Evolutionary conservation across 2,113 vertebrate genomes (phyloP), one percentile per base, ranked within the genome.

Genomic region (Caloenas nicobarica): DNA sequence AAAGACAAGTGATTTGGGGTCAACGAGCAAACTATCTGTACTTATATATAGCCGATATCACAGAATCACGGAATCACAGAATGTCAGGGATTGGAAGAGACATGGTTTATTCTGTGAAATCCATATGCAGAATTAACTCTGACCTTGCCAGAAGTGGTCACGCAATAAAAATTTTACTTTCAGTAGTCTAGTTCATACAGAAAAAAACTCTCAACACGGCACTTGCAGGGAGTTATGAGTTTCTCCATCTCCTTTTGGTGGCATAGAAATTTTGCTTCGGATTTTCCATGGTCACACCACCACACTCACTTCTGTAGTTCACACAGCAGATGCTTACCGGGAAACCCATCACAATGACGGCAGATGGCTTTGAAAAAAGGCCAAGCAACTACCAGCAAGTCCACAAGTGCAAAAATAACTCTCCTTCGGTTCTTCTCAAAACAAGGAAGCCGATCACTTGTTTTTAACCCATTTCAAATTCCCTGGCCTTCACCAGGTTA

Each of bases 401-500:
- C 58, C 7, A 3, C 3, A 12, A 62, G 86, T 2, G 0, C 48
- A 66, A 61, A 85, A 74, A 23, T 22, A 80, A 69, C 36, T 17
- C 23, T 56, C 28, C 62, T 70, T 62, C 46, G 18, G 42, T 11
- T 62, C 31, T 69, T 56, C 68, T 53, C 13, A 53, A 56, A 56
- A 50, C 12, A 50, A 50, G 46, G 9, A 80, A 72, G 40, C 28
- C 29, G 11, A 61, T 91, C 34, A 12, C 40, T 66, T 40, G 7
- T 25, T 91, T 89, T 72, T 36, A 85, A 48, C 57, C 78, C 31
- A 22, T 68, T 36, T 85, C 44, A 57, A 93, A 86, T 36, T 81
- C 70, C 48, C 66, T n/a, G 44, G 65, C 53, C 80, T 90, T 78
- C 13, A 5, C 28, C 81, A 68, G 71, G 93, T 91, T 94, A 95